phyloP scores from a whole-genome alignment of 1,140 invertebrate genomes.

The Meloidogyne exigua region DNA sequence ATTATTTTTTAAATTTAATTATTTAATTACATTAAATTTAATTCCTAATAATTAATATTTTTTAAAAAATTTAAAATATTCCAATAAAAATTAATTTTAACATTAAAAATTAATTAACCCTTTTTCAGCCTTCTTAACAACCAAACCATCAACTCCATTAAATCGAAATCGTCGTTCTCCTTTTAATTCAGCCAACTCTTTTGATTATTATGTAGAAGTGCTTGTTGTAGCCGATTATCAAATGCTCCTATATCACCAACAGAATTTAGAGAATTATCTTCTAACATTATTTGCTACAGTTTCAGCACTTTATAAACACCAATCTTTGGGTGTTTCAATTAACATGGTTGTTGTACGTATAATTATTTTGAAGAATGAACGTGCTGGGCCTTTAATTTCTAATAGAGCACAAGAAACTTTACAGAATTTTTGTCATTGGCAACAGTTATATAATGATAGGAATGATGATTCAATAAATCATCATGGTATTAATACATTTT shows the following conservation, averaged over 20 bases:
- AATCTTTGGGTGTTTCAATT: constrained; percentile 78
- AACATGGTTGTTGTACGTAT: constrained; percentile 75
- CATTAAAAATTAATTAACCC: too few species aligned
- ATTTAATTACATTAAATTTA: too few species aligned
- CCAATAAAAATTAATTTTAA: neutral
- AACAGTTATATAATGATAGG: constrained; percentile 58
- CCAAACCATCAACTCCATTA: too few species aligned
- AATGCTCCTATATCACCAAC: constrained; percentile 76
- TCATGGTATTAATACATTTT: constrained; percentile 73
- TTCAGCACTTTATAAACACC: constrained; percentile 76
- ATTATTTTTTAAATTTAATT: neutral
- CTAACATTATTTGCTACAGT: constrained; percentile 79
- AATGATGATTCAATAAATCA: constrained; percentile 68
- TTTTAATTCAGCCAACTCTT: constrained; percentile 64
- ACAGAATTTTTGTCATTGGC: constrained; percentile 62
- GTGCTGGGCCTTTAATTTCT: constrained; percentile 54
- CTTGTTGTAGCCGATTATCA: constrained; percentile 77
- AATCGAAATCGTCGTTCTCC: neutral
- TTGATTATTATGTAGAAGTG: constrained; percentile 76
- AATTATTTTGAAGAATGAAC: constrained; percentile 68
- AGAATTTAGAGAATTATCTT: constrained; percentile 72
- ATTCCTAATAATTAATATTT: constrained; percentile 19
- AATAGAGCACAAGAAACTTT: constrained; percentile 61
- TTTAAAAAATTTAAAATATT: constrained; percentile 30
- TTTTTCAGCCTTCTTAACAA: neutral